Base-by-base conservation (phyloP, 2,113 vertebrate genomes). In the Silurus meridionalis region DNA sequence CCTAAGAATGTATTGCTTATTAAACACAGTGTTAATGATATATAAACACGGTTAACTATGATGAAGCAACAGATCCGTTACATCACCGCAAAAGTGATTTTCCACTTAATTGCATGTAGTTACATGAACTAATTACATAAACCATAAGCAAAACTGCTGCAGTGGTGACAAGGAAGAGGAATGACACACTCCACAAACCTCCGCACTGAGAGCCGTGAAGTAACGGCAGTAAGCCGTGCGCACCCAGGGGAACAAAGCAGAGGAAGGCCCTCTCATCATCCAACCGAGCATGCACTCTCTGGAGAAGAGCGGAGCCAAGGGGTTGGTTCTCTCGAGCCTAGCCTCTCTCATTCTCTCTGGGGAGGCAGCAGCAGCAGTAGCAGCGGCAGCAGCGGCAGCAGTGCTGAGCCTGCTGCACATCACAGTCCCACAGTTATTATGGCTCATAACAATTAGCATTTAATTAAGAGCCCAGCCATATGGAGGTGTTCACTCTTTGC, bases 391-490 rank as follows among this genome's bases (percentile, higher is more conserved):
- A 86, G 64, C 5, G n/a, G 48, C 85, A 87, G 85, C 90, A 89
- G 88, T 74, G 81, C 64, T 19, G 46, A 85, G 84, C 85, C 72
- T 61, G 78, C 25, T 83, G 77, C 86, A 91, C 84, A 83, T 87
- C 80, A 77, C 90, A 90, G 82, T 90, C 88, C 87, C 75, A 89
- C 89, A 91, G 89, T 92, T 92, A 92, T 91, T 91, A 92, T 85
- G 89, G 84, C 90, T 90, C 91, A 91, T 89, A 91, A 91, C 89
- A 92, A 92, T 91, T 92, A 92, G 89, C 88, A 90, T 89, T 91
- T 92, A 88, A 92, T 92, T 90, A 90, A 91, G 86, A 85, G 82
- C 84, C 78, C 63, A 89, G 64, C 90, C 90, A 92, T 91, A 92
- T 92, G 91, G 90, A 92, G 85, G 84, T 86, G 84, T 88, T 84